These are phyloP conservation scores for Synanthedon vespiformis DNA, from an alignment of 2,888 invertebrate species.

Conservation along the genomic window DNA sequence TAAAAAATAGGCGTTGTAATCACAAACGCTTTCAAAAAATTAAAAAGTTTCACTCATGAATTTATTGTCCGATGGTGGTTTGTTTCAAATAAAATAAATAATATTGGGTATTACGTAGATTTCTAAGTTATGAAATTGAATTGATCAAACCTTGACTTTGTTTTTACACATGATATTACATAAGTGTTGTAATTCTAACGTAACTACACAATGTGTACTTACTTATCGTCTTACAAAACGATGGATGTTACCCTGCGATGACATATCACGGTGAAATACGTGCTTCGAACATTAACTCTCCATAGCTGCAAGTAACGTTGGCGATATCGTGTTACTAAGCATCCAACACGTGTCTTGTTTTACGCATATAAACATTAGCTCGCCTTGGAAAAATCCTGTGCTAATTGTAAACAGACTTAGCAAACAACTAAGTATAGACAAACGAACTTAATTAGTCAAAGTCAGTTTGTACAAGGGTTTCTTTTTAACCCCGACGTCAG, in stretches of 20 bases:
- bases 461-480: no score
- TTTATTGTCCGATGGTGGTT: no score
- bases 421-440: no score
- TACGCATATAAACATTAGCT: neutral
- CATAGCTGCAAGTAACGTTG: neutral
- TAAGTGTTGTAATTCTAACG: conserved; percentile 24
- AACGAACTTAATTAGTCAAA: no score
- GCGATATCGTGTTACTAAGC: neutral
- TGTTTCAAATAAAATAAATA: no score
- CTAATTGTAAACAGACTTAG: no score
- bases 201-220: conserved; percentile 18
- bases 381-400: neutral
- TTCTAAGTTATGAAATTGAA: conserved; percentile 23
- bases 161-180: conserved; percentile 31
- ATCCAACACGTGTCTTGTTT: neutral
- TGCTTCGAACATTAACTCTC: conserved; percentile 26
- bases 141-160: conserved; percentile 49
- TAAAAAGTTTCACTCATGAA: no score
- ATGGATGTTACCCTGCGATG: conserved; percentile 17
- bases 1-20: no score
- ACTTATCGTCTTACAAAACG: conserved; percentile 36
- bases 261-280: conserved; percentile 24
- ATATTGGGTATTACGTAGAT: neutral
- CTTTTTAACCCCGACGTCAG: no score
- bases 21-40: no score